phyloP scores from a whole-genome alignment of 1,140 invertebrate species.

The Brachionus rubens region DNA sequence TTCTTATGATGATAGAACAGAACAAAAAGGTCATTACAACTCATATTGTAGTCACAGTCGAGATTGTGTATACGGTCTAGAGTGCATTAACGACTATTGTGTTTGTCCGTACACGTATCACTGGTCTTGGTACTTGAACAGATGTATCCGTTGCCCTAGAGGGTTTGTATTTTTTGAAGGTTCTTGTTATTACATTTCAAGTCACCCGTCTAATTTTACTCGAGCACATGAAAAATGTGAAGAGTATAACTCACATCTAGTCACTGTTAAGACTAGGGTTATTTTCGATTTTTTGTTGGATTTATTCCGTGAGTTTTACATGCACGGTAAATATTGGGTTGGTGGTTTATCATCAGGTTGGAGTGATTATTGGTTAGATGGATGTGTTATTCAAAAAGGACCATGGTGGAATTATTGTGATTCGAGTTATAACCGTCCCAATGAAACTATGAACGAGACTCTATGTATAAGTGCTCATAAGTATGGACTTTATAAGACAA shows the following conservation, averaged over 20 bases:
- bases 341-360: not conserved
- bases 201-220: not conserved
- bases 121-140: not conserved
- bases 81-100: not conserved
- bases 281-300: not conserved
- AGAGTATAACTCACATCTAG: not conserved
- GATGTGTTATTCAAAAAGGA: not conserved
- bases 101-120: not conserved
- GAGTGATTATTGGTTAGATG: not conserved
- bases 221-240: not conserved
- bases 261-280: not conserved
- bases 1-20: no score
- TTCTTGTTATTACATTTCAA: not conserved
- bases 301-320: not conserved
- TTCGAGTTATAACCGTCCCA: no score
- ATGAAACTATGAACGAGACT: no score
- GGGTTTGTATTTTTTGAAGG: not conserved
- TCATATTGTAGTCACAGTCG: no score
- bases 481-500: no score
- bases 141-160: not conserved
- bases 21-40: no score
- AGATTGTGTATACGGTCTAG: not conserved
- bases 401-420: not conserved
- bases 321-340: not conserved
- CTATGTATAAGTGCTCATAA: no score